These are phyloP conservation scores for Halyomorpha halys DNA, from an alignment of 1,140 invertebrate species.

Conservation along the genomic window DNA sequence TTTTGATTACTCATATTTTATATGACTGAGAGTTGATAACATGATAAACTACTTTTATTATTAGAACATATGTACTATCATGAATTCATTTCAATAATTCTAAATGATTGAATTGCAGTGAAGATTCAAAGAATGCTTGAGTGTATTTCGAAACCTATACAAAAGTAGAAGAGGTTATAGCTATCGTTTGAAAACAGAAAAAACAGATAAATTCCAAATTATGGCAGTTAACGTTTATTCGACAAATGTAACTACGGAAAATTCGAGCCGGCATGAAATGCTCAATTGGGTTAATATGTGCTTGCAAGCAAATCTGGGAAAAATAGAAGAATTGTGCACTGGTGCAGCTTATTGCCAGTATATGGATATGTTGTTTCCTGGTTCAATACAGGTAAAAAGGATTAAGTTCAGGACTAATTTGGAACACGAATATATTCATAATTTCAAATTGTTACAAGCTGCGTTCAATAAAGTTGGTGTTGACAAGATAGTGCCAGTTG, in stretches of 20 bases:
- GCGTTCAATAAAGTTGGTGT: slow-evolving; percentile 94
- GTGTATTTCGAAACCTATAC: too few species aligned
- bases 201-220: not conserved
- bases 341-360: slow-evolving; percentile 97
- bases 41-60: too few species aligned
- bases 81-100: too few species aligned
- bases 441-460: slow-evolving; percentile 97
- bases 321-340: slow-evolving; percentile 97
- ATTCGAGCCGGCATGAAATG: slow-evolving; percentile 96
- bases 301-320: slow-evolving; percentile 81
- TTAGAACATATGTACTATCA: too few species aligned
- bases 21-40: too few species aligned
- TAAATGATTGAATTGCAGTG: too few species aligned
- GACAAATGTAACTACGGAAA: slow-evolving; percentile 94
- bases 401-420: slow-evolving; percentile 97
- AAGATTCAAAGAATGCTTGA: too few species aligned
- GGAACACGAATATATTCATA: slow-evolving; percentile 99
- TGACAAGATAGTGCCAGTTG: slow-evolving; percentile 93
- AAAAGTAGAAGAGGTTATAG: too few species aligned
- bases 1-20: too few species aligned
- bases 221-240: slow-evolving; percentile 97
- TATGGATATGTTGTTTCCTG: slow-evolving; percentile 98
- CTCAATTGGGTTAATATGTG: slow-evolving; percentile 97
- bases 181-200: too few species aligned
- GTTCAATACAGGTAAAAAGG: slow-evolving; percentile 79